phyloP scores from a whole-genome alignment of 2,113 vertebrate genomes.

The Arvicanthis niloticus region DNA sequence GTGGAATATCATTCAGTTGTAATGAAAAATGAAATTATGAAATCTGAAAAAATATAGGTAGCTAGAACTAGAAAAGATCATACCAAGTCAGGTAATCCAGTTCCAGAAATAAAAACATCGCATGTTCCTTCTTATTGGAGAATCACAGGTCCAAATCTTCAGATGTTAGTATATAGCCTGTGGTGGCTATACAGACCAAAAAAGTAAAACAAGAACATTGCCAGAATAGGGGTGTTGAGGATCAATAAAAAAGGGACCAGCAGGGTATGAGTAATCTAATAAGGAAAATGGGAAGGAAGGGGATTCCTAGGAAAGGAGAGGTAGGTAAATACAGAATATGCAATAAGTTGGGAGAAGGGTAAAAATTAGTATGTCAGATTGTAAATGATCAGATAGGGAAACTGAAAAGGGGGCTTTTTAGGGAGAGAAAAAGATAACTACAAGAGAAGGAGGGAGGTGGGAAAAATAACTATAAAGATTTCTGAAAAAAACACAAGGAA shows the following conservation, averaged over 20 bases:
- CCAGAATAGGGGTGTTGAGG: background rate
- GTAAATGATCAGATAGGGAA: background rate
- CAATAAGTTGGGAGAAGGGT: background rate
- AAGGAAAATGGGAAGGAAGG: background rate
- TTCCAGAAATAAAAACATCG: background rate
- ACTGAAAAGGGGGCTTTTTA: background rate
- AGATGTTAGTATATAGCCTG: background rate
- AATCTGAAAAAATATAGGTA: background rate
- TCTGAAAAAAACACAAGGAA: background rate
- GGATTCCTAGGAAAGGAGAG: accelerated
- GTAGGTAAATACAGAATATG: background rate
- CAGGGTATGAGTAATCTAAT: background rate
- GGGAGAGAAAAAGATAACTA: background rate
- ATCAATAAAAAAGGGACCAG: background rate
- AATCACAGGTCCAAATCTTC: background rate
- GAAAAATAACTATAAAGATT: background rate
- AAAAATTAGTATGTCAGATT: background rate
- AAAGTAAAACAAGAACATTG: background rate
- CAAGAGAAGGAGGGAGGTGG: background rate
- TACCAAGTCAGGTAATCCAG: background rate
- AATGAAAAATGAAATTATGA: background rate
- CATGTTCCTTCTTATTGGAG: background rate
- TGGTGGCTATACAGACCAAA: background rate
- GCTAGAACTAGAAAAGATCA: background rate
- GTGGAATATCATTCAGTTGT: background rate